A percentile compares a stretch with the other conserved stretches of the same genome.
Evolutionary conservation across 2,888 invertebrate species (phyloP).

Genomic region (Palloptera scutellata): DNA sequence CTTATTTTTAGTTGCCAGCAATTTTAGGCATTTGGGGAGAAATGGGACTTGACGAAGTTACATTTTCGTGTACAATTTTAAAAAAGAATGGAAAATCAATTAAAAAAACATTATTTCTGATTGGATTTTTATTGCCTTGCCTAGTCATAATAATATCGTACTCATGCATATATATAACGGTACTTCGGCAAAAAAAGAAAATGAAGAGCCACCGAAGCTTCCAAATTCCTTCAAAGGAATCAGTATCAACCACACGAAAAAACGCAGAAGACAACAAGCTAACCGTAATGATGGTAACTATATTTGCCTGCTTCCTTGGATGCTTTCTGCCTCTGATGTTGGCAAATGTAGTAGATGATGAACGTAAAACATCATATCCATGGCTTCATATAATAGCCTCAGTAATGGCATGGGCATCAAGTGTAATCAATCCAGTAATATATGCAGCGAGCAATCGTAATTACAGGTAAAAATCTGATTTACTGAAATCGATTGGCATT

Average conservation of each 20-base stretch:
- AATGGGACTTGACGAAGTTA: constrained; percentile 78
- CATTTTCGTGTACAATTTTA: constrained; percentile 90
- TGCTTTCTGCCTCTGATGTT: constrained; percentile 90
- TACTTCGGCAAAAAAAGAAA: constrained; percentile 76
- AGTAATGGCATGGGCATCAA: constrained; percentile 88
- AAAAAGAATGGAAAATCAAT: constrained; percentile 80
- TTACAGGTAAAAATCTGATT: constrained; percentile 66
- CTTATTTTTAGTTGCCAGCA: constrained; percentile 73
- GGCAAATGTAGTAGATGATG: constrained; percentile 83
- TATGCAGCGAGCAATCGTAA: constrained; percentile 90
- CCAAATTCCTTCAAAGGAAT: constrained; percentile 51
- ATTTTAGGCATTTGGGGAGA: constrained; percentile 84
- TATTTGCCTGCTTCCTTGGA: constrained; percentile 84
- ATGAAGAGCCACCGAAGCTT: constrained; percentile 72
- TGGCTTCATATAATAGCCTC: constrained; percentile 84
- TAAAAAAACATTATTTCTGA: constrained; percentile 82
- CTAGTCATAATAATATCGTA: constrained; percentile 85
- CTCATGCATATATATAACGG: constrained; percentile 84
- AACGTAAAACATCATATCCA: constrained; percentile 74
- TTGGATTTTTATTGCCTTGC: constrained; percentile 86
- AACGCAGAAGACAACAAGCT: constrained; percentile 79
- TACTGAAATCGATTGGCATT: not conserved
- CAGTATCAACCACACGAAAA: constrained; percentile 49
- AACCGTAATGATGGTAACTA: constrained; percentile 85
- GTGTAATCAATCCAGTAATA: constrained; percentile 88